phyloP scores from a whole-genome alignment of 1,140 invertebrate species.

The Vanessa tameamea region DNA sequence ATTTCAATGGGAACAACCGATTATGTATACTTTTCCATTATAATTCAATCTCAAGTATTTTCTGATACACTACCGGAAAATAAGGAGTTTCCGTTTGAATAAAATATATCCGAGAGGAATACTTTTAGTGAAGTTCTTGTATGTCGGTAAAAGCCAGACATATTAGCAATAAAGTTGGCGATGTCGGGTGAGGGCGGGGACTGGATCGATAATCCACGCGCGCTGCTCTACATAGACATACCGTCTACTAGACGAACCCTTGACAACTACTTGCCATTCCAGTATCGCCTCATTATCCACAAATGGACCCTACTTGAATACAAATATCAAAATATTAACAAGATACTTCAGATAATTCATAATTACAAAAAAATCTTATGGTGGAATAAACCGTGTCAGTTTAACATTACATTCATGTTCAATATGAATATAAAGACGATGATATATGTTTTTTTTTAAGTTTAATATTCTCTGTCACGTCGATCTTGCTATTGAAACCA shows the following conservation, averaged over 20 bases:
- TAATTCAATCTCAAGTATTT: background rate
- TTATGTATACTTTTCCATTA: too few relatives aligned
- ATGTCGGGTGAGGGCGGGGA: slow-evolving; percentile 35
- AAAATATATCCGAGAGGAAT: background rate
- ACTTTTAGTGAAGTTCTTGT: background rate
- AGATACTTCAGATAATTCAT: background rate
- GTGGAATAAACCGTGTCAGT: too few relatives aligned
- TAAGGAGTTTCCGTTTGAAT: background rate
- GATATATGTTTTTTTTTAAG: background rate
- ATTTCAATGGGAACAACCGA: too few relatives aligned
- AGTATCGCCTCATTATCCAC: background rate
- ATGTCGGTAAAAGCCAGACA: slow-evolving; percentile 54
- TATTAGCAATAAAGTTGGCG: slow-evolving; percentile 47
- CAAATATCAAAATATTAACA: background rate
- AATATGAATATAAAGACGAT: too few relatives aligned
- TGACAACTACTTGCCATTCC: background rate
- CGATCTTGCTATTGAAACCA: background rate
- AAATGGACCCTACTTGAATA: background rate
- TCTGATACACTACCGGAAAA: background rate
- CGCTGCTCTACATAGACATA: slow-evolving; percentile 41
- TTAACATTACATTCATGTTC: too few relatives aligned
- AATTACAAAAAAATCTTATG: too few relatives aligned
- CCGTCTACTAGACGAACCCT: slow-evolving; percentile 34
- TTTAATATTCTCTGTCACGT: background rate
- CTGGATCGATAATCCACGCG: slow-evolving; percentile 55